Evolutionary conservation across 2,888 invertebrate species (phyloP), one percentile per base, ranked within the genome.

Genomic region (Cryptus viduatorius): DNA sequence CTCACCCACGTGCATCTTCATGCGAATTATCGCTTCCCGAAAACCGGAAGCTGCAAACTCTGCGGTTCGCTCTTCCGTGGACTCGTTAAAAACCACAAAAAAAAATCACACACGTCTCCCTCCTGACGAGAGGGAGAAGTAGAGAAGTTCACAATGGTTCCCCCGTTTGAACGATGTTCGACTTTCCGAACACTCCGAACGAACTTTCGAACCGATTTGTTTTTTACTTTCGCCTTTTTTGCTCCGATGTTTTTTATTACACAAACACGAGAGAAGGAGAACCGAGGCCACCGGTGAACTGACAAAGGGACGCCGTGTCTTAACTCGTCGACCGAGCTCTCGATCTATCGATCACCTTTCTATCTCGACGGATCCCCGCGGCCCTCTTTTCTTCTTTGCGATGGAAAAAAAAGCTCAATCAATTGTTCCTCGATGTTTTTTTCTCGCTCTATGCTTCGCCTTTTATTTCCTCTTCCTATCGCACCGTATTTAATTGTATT

Each of bases 1-100:
- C 85, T 90, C 90, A 77, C 88, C 88, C 86, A 90, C 88, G 86
- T 90, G 89, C 90, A 90, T 90, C 86, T 88, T 89, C 89, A 87
- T 88, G 86, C 87, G 88, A 87, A 76, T 87, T 31, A 79, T 86
- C 86, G 83, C 87, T 76, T 50, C 53, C 65, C 65, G n/a, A 37
- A 1, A 76, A 29, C 50, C 65, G 75, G 50, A 65, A 76, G 50
- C 75, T 42, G 48, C 29, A 42, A 59, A 29, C 29, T 65, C 65
- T 65, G 16, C 65, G 31, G 37, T n/a, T 42, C 65, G 37, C 42
- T 75, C 50, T 76, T n/a, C 31, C 42, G 46, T 29, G 29, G 48
- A 4, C n/a, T n/a, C 53, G 42, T 37, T 10, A 7, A 16, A 29
- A 8, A 76, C 42, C 42, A 14, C 19, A 1, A 48, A 59, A 4